These are phyloP conservation scores for Brachyopa scutellaris DNA, from an alignment of 2,888 invertebrate genomes.

Conservation along the genomic window DNA sequence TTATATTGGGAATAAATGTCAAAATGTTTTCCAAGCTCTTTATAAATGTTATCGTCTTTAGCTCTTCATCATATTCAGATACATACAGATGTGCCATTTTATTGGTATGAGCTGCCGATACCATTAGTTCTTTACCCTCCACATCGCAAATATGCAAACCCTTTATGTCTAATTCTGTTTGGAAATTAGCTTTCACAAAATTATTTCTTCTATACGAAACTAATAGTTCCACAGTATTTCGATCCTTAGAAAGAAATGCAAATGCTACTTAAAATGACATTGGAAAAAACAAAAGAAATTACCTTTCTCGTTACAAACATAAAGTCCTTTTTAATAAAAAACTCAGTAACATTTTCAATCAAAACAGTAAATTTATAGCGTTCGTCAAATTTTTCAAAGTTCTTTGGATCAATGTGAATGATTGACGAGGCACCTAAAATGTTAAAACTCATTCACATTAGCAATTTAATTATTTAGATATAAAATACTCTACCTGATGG, in stretches of 20 bases:
- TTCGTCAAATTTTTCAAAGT: constrained; percentile 65
- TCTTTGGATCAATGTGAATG: constrained; percentile 74
- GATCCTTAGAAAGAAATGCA: constrained; percentile 59
- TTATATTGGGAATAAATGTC: constrained; percentile 91
- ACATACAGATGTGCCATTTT: constrained; percentile 90
- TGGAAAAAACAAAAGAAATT: background rate
- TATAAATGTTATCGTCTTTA: constrained; percentile 87
- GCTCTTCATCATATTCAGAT: constrained; percentile 87
- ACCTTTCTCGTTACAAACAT: constrained; percentile 90
- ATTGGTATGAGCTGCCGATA: constrained; percentile 91
- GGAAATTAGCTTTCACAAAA: constrained; percentile 89
- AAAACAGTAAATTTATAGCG: constrained; percentile 78
- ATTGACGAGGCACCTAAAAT: constrained; percentile 74
- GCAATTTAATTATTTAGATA: background rate
- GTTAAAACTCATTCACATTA: too few species aligned
- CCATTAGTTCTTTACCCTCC: constrained; percentile 89
- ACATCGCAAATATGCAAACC: constrained; percentile 92
- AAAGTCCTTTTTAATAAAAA: constrained; percentile 91
- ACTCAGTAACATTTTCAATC: constrained; percentile 89
- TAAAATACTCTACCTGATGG: constrained; percentile 83
- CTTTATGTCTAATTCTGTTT: constrained; percentile 85
- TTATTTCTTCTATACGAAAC: constrained; percentile 89
- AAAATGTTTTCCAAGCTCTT: constrained; percentile 91
- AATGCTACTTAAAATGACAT: background rate
- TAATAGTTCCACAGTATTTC: constrained; percentile 85